A percentile compares a stretch with the other conserved stretches of the same genome.
Conservation (phyloP, 2,797 vertebrate genomes). For the Aphelocoma californica region DNA sequence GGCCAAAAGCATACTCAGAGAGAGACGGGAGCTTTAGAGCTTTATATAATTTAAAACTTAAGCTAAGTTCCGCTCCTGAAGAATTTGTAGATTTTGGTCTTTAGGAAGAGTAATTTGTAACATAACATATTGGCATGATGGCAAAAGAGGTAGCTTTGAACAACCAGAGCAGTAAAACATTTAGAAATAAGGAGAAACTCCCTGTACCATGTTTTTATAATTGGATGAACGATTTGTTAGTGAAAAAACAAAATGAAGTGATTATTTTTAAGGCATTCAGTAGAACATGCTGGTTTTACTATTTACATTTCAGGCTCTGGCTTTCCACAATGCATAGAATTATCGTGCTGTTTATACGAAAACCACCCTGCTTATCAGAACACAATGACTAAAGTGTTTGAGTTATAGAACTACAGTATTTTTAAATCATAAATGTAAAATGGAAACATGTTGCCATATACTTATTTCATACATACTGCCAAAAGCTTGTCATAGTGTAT, state of each 20-base stretch:
- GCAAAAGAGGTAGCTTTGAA: not conserved
- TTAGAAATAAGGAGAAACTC: not conserved
- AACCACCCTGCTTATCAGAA: slow-evolving; percentile 2
- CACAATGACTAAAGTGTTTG: slow-evolving; percentile 32
- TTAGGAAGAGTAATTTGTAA: not conserved
- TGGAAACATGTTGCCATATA: slow-evolving; percentile 25
- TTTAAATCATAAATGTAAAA: slow-evolving; percentile 42
- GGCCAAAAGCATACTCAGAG: not conserved
- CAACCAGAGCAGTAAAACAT: not conserved
- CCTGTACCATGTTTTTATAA: not conserved
- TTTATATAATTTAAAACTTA: not conserved
- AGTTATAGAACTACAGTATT: slow-evolving; percentile 14
- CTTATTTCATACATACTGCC: slow-evolving; percentile 10
- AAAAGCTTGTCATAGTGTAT: slow-evolving; percentile 45
- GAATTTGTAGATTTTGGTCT: not conserved
- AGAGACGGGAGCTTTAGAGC: not conserved
- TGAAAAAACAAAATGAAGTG: not conserved
- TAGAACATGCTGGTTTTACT: not conserved
- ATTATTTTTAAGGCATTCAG: not conserved
- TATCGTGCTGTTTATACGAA: not conserved
- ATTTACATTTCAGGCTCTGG: slow-evolving; percentile 23
- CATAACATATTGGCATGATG: not conserved
- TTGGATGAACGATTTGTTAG: not conserved
- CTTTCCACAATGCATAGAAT: slow-evolving; percentile 3
- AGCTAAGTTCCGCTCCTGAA: not conserved